A percentile compares a stretch with the other conserved stretches of the same genome.
These are phyloP conservation scores for Caenorhabditis briggsae DNA, from an alignment of 1,140 invertebrate species.

Conservation along the genomic window DNA sequence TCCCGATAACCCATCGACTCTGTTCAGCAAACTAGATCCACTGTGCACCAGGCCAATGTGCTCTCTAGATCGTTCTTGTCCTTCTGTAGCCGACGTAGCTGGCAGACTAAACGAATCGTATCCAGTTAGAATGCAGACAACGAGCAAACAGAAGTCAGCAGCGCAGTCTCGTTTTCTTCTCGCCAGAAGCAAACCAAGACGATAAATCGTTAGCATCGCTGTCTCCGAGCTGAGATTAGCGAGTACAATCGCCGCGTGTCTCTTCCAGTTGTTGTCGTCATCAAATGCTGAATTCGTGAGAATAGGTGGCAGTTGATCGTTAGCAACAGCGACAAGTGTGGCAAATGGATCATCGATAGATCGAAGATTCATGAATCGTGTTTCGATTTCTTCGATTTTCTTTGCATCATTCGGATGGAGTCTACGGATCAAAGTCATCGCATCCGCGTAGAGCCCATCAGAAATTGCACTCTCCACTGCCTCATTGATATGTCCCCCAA, in stretches of 20 bases:
- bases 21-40: conserved; percentile 4
- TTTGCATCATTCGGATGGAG: conserved; percentile 36
- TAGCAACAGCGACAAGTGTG: conserved; percentile 60
- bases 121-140: conserved; percentile 43
- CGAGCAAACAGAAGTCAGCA: conserved; percentile 63
- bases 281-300: conserved; percentile 56
- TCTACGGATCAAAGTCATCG: conserved; percentile 55
- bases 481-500: conserved; percentile 60
- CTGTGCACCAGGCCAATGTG: conserved; percentile 17
- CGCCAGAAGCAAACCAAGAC: conserved; percentile 50
- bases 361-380: conserved; percentile 35
- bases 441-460: conserved; percentile 59
- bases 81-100: background rate
- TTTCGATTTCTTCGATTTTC: conserved; percentile 60
- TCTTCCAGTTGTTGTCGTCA: conserved; percentile 53
- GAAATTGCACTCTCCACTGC: conserved; percentile 59
- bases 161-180: conserved; percentile 58
- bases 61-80: conserved; percentile 1
- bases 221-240: conserved; percentile 38
- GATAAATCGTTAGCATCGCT: conserved; percentile 43
- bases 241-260: conserved; percentile 60
- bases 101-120: conserved; percentile 47
- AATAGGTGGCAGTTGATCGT: conserved; percentile 50
- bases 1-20: conserved; percentile 19
- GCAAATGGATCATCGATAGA: conserved; percentile 57